Base-by-base conservation (phyloP, 2,888 invertebrate genomes). In the Cepaea hortensis region DNA sequence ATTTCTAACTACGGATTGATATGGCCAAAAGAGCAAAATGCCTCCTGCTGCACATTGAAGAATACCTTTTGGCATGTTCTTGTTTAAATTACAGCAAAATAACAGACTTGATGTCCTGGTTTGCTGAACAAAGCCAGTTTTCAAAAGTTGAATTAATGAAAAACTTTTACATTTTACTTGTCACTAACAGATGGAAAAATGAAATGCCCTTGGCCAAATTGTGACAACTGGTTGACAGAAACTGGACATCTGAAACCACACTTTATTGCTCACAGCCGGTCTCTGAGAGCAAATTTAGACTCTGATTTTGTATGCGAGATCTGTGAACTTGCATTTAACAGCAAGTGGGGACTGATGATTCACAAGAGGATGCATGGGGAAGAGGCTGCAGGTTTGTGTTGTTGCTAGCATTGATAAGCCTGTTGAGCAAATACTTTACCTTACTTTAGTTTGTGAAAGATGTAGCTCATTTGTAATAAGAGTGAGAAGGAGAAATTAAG, bases 321-420 rank as follows among this genome's bases (percentile, higher is more conserved):
- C n/a, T 86, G 86, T 82, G 82, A 86, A n/a, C 76, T 82, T 68
- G 82, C 82, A 3, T 86, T 86, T 82, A 82, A 61, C 77, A 82
- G 77, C 82, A 81, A 82, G 77, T 82, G 82, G 82, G 86, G 86
- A 18, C 68, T 85, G n/a, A 85, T 85, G 85, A 85, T 85, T 50
- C 85, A 85, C 85, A 85, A 85, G 76, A 73, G 85, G 23, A 81
- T 85, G 85, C 85, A 85, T 81, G 85, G 85, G 11, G 85, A 85
- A 70, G 81, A 85, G 7, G 85, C 85, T 70, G 85, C 85, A 50
- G 85, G 81, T 85, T 48, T 75, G 70, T 79, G 70, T 62, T 65
- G 15, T 65, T 48, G 3, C 6, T 11, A 6, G 7, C 13, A 6
- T 70, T 20, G 70, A 23, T 70, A 55, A 11, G 6, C 2, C 55